Percentiles rank a stretch among this genome's conserved stretches.
Evolutionary conservation across 1,140 invertebrate species (phyloP).

Genomic region (Gryllus bimaculatus): DNA sequence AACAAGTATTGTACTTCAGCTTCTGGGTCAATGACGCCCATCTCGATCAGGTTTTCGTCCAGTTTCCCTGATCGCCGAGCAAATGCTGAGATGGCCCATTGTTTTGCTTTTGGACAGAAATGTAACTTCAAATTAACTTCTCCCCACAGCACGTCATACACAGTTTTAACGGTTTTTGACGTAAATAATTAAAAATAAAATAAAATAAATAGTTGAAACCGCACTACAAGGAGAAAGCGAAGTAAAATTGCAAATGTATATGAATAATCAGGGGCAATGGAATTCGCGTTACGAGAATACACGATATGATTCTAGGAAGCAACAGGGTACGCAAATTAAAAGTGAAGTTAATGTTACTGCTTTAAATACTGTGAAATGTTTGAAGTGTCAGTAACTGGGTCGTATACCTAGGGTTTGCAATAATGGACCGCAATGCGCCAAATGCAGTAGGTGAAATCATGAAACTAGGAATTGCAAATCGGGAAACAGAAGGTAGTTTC

Average conservation of each 20-base stretch:
- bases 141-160: too few species aligned
- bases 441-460: background rate
- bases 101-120: too few species aligned
- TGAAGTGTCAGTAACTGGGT: background rate
- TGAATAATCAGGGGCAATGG: background rate
- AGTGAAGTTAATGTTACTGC: background rate
- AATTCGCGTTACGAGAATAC: background rate
- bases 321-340: background rate
- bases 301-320: background rate
- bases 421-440: background rate
- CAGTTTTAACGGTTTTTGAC: too few species aligned
- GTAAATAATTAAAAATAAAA: too few species aligned
- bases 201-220: background rate
- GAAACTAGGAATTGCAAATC: background rate
- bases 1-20: too few species aligned
- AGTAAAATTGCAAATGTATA: background rate
- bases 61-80: too few species aligned
- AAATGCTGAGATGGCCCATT: too few species aligned
- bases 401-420: background rate
- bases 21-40: too few species aligned
- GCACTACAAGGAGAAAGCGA: background rate
- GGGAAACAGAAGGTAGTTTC: background rate
- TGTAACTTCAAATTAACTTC: too few species aligned
- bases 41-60: too few species aligned
- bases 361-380: background rate